phyloP scores from a whole-genome alignment of 2,888 invertebrate genomes.

The Noctua fimbriata region DNA sequence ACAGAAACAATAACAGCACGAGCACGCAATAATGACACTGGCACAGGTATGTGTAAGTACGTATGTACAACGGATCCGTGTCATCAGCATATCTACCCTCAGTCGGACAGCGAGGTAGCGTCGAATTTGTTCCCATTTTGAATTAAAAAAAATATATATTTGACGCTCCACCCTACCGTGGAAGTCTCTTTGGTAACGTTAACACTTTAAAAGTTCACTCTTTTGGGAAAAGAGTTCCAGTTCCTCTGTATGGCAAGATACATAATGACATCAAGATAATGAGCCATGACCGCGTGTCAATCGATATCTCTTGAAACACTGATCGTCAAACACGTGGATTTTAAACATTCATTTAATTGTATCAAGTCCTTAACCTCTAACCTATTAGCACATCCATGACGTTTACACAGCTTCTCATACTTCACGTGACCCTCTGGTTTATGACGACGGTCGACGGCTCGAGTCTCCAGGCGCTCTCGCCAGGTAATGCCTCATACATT shows the following conservation, averaged over 20 bases:
- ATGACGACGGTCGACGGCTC: conserved; percentile 44
- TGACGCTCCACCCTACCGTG: too few species aligned
- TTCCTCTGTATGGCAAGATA: not conserved
- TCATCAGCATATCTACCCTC: conserved; percentile 18
- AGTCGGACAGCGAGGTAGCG: too few species aligned
- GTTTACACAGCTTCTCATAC: not conserved
- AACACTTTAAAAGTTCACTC: too few species aligned
- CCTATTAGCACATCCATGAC: not conserved
- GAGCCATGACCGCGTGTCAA: not conserved
- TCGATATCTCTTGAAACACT: too few species aligned
- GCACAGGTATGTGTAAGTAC: not conserved
- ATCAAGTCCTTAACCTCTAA: not conserved
- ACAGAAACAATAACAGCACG: not conserved
- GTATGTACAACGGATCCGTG: not conserved
- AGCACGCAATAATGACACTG: not conserved
- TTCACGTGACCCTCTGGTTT: conserved; percentile 14
- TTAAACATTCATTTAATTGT: not conserved
- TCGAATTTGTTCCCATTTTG: not conserved
- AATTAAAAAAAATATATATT: too few species aligned
- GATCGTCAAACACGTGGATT: too few species aligned
- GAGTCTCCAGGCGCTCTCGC: too few species aligned
- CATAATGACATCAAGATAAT: not conserved
- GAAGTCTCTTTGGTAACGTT: too few species aligned
- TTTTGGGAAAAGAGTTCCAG: too few species aligned
- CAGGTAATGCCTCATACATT: not conserved